Base-by-base conservation (phyloP, 2,888 invertebrate species). In the Synanthedon vespiformis region DNA sequence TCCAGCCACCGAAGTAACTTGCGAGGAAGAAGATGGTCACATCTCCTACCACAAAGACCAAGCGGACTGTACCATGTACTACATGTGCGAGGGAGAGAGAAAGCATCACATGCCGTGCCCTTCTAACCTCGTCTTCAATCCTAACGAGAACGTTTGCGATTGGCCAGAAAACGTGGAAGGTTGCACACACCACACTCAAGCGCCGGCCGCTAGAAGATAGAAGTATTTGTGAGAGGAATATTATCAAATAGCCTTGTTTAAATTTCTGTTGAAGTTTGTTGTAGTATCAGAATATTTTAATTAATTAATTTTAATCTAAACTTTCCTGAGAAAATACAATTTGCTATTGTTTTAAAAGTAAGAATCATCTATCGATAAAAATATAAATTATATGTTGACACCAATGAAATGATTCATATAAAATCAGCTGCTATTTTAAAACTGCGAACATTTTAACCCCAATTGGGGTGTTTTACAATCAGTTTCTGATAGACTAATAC, bases 31-130 rank as follows among this genome's bases (percentile, higher is more conserved):
- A 74, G 96, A 97, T 54, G 96, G 96, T n/a, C 96, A 96, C 77
- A 97, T 97, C 57, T 96, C 95, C 55, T 97, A 97, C 80, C 96
- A 97, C 74, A 90, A 92, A 2, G 97, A 97, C 81, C 93, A 94
- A 75, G 92, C 92, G 27, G 96, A 97, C 76, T 97, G 97, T 77
- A 95, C 95, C 53, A 95, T 94, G 90, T 97, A 97, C 81, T 97
- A 95, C 88, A 96, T 97, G 96, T 97, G 97, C 72, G 96, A 97
- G 83, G 97, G 97, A 40, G 96, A 96, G 74, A 90, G 96, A 52
- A 96, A 96, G 74, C 97, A 97, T 72, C 97, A 97, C 85, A 97
- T 97, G 97, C 96, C 97, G 49, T 97, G 96, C 73, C 97, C 97
- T 6, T 91, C 92, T 51, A 95, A 97, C 81, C 89, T 97, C 56